These are phyloP conservation scores for Rissa tridactyla DNA, from an alignment of 2,113 vertebrate species.

Conservation along the genomic window DNA sequence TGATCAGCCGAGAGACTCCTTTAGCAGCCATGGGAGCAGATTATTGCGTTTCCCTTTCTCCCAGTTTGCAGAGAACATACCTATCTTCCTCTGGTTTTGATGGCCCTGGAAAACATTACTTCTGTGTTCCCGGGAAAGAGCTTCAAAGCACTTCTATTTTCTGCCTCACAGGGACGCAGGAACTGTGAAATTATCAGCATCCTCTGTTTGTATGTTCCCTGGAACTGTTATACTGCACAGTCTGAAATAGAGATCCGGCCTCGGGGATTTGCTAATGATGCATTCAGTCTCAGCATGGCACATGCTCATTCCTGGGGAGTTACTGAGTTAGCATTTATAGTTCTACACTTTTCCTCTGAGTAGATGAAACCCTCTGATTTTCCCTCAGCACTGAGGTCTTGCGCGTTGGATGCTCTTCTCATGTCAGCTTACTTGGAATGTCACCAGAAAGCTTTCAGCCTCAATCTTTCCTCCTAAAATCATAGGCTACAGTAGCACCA, in stretches of 20 bases:
- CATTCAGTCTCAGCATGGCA: constrained; percentile 40
- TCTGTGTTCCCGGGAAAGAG: constrained; percentile 7
- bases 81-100: background rate
- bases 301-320: constrained; percentile 57
- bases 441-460: constrained; percentile 36
- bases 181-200: constrained; percentile 55
- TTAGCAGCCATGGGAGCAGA: background rate
- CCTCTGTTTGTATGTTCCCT: constrained; percentile 35
- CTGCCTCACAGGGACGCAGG: constrained; percentile 35
- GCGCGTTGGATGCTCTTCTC: constrained; percentile 19
- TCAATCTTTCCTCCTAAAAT: background rate
- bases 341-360: constrained; percentile 13
- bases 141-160: constrained; percentile 39
- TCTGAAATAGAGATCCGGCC: constrained; percentile 43
- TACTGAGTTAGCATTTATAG: constrained; percentile 56
- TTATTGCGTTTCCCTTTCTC: background rate
- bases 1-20: background rate
- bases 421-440: constrained; percentile 47
- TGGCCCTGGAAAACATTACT: background rate
- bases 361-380: constrained; percentile 40
- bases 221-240: constrained; percentile 13
- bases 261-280: constrained; percentile 46
- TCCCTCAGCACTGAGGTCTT: constrained; percentile 37
- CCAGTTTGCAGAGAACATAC: background rate
- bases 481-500: background rate